Conservation (phyloP, 1,140 invertebrate genomes). For the Propsilocerus akamusi region DNA sequence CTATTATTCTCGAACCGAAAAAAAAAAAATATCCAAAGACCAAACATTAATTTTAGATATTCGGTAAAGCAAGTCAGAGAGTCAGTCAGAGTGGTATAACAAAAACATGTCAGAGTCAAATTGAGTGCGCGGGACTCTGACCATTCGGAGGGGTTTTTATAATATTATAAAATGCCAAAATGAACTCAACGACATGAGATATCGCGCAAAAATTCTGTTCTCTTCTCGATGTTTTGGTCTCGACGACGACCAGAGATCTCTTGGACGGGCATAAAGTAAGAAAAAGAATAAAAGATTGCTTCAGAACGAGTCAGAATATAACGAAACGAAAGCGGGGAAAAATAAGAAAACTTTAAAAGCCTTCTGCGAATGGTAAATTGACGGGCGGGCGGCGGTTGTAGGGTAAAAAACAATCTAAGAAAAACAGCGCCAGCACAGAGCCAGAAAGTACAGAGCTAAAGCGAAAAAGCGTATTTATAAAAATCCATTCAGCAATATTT, state of each 20-base stretch:
- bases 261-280: background rate
- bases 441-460: constrained; percentile 1
- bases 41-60: constrained; percentile 4
- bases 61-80: background rate
- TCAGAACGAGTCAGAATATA: background rate
- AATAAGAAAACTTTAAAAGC: constrained; percentile 4
- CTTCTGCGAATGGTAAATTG: background rate
- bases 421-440: constrained; percentile 3
- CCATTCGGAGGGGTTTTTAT: too few species aligned
- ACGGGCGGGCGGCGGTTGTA: too few species aligned
- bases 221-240: too few species aligned
- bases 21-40: background rate
- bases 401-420: constrained; percentile 4
- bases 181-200: too few species aligned
- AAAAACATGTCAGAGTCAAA: background rate
- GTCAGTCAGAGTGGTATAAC: background rate
- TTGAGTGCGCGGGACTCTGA: background rate
- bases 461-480: constrained; percentile 3
- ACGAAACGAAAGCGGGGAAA: background rate
- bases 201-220: too few species aligned
- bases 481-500: constrained; percentile 4
- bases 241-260: background rate
- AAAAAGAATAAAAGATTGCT: background rate
- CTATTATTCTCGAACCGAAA: too few species aligned
- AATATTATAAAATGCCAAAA: too few species aligned